Base-by-base conservation (phyloP, 1,140 invertebrate genomes). In the Phenacoccus solenopsis region DNA sequence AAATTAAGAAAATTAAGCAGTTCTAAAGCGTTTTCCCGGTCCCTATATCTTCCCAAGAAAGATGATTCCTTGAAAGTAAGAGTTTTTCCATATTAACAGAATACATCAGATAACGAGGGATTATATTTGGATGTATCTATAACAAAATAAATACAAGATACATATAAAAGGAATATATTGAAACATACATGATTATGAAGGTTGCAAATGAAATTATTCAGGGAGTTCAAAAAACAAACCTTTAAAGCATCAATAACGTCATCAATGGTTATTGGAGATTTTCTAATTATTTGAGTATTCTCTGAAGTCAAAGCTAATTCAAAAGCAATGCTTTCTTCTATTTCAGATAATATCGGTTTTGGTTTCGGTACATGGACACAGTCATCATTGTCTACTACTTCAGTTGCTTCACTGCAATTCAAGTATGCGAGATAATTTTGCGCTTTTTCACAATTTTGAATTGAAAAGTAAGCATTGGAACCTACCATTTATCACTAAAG, bases 401-500 rank as follows among this genome's bases (percentile, higher is more conserved):
- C 59, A 1, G 59, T 64, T 4, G 59, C 22, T 64, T 64, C 59
- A 20, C 59, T 64, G 16, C 20, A 64, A 64, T 9, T 10, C 7
- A 59, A 10, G 56, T 7, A 59, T 32, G 13, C 13, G 30, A 59
- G 20, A 59, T 59, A 59, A 10, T 59, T 59, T 7, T 7, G 30
- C 5, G 30, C 5, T 7, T 32, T n/a, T n/a, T n/a, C n/a, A n/a
- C n/a, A n/a, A n/a, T n/a, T n/a, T n/a, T n/a, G n/a, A 38, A 38
- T 10, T 10, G n/a, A 38, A 38, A 38, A 38, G n/a, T n/a, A 38
- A 10, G 9, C 56, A 16, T 20, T 59, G 20, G 83, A 73, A 84
- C 83, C 20, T 83, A 73, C 70, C 80, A 78, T 0, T 82, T 78
- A 20, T 20, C 81, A 78, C 28, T 79, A 76, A 72, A 80, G 75